These are phyloP conservation scores for Trichogramma dendrolimi DNA, from an alignment of 2,888 invertebrate species.

Conservation along the genomic window DNA sequence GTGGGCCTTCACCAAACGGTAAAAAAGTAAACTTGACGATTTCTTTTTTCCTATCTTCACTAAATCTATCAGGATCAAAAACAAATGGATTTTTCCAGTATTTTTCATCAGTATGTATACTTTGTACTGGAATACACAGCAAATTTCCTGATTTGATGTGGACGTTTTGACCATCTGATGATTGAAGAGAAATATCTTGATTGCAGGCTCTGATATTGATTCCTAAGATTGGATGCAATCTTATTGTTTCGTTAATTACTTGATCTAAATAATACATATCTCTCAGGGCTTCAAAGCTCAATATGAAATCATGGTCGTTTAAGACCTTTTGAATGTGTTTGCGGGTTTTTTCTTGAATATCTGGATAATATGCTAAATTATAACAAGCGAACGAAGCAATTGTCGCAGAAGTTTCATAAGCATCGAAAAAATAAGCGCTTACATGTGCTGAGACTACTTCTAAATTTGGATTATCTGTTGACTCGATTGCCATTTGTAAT, in stretches of 20 bases:
- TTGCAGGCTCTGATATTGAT: constrained; percentile 30
- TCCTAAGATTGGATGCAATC: constrained; percentile 26
- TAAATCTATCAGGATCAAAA: constrained; percentile 20
- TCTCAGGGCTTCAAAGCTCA: constrained; percentile 53
- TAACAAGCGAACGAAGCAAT: constrained; percentile 52
- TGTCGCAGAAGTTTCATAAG: constrained; percentile 56
- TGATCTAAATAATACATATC: constrained; percentile 56
- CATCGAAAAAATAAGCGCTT: constrained; percentile 55
- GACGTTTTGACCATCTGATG: constrained; percentile 33
- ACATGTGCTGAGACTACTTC: constrained; percentile 39
- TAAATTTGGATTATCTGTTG: background rate
- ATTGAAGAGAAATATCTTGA: constrained; percentile 27
- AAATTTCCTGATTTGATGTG: constrained; percentile 30
- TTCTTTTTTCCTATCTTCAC: constrained; percentile 24
- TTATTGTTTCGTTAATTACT: constrained; percentile 47
- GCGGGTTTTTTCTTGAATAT: constrained; percentile 53
- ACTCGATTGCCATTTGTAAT: constrained; percentile 43
- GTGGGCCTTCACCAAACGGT: constrained; percentile 43
- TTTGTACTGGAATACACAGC: constrained; percentile 29
- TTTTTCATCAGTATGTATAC: constrained; percentile 13
- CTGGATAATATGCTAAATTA: constrained; percentile 51
- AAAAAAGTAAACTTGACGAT: constrained; percentile 34
- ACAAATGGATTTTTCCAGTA: constrained; percentile 13
- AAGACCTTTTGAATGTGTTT: constrained; percentile 49
- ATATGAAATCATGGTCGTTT: constrained; percentile 40